These are phyloP conservation scores for Gymnoscelis rufifasciata DNA, from an alignment of 2,888 invertebrate species.

Conservation along the genomic window DNA sequence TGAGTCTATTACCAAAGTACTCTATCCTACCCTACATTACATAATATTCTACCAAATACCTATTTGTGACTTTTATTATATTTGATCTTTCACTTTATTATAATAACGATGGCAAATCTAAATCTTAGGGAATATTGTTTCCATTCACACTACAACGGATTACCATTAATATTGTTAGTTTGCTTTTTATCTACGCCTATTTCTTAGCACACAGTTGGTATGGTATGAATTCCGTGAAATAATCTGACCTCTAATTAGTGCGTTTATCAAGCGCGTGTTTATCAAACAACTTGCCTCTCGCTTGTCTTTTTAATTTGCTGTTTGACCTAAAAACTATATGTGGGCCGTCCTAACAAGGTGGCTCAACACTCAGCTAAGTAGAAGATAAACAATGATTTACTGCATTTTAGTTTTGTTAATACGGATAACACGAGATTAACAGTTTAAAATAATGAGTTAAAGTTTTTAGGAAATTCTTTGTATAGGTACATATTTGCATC, in stretches of 20 bases:
- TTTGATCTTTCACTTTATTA: no score
- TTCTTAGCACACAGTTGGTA: background rate
- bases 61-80: no score
- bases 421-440: no score
- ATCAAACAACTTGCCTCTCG: slow-evolving; percentile 15
- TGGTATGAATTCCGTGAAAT: slow-evolving; percentile 4
- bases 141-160: background rate
- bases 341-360: slow-evolving; percentile 13
- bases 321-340: slow-evolving; percentile 22
- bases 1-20: no score
- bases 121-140: no score
- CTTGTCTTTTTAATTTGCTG: slow-evolving; percentile 24
- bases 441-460: no score
- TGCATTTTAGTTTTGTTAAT: background rate
- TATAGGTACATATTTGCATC: no score
- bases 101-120: no score
- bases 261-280: slow-evolving; percentile 21
- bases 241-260: slow-evolving; percentile 25
- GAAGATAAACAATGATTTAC: slow-evolving; percentile 2
- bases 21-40: no score
- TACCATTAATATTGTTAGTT: no score
- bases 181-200: background rate
- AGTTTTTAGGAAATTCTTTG: no score
- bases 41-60: no score
- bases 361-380: slow-evolving; percentile 4